Base-by-base conservation (phyloP, 2,888 invertebrate species). In the Philaethria dido region DNA sequence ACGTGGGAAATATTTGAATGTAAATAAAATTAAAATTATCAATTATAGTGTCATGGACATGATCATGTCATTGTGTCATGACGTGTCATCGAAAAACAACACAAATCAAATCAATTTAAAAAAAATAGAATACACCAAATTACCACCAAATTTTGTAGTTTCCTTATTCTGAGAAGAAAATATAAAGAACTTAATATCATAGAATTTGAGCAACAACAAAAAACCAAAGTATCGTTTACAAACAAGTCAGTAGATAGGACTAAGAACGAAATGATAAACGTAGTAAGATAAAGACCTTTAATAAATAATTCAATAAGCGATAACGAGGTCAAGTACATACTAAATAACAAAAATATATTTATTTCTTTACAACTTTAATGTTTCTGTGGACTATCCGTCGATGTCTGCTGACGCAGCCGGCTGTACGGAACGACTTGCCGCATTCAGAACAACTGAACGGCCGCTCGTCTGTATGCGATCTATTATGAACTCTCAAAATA, bases 321-420 rank as follows among this genome's bases (percentile, higher is more conserved):
- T 69, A 72, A 73, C 72, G 69, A 65, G 59, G 68, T 70, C 72
- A 70, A 71, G 47, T 72, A 74, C 68, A 20, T 42, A 73, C 57
- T 73, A 75, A 72, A 72, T 70, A 73, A 75, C 70, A 71, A 69
- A 50, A 59, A 42, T 14, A 64, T 22, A 57, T 50, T 59, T 33
- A 65, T 59, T 60, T 65, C 64, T 65, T 65, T n/a, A 60, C n/a
- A 62, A 60, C 42, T 64, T 73, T 73, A 45, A 75, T 57, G 33
- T 69, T 74, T 20, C 71, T 87, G 74, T 92, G 92, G 42, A 92
- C 92, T 71, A 92, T 91, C 33, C 89, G 78, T 68, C 83, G 88
- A 74, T 93, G 93, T 66, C 93, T 74, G 63, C 88, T 86, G 6
- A 93, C 93, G 70, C 93, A 93, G 3, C 93, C 93, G 3, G 92